These are phyloP conservation scores for Phalloptychus januarius DNA, from an alignment of 2,797 vertebrate genomes.

Conservation along the genomic window DNA sequence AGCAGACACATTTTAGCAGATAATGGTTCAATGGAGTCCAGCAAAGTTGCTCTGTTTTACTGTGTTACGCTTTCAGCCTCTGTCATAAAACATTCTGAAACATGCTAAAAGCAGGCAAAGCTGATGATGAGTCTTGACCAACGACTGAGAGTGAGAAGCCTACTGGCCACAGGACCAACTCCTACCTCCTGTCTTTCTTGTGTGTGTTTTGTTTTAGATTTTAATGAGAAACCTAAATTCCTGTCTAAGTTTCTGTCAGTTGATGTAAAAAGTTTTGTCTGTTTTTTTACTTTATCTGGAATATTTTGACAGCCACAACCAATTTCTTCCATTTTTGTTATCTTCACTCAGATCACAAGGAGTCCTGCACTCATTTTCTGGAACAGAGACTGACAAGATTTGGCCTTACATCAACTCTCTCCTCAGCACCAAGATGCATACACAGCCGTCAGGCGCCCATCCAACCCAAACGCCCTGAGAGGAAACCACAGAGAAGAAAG, in stretches of 20 bases:
- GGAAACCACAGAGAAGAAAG: slow-evolving; percentile 9
- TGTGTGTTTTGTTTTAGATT: background rate
- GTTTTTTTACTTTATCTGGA: background rate
- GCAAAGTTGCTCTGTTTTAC: background rate
- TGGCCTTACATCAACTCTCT: slow-evolving; percentile 94
- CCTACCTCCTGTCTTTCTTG: no score
- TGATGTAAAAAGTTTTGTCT: background rate
- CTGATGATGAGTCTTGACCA: no score
- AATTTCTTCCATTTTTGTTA: slow-evolving; percentile 5
- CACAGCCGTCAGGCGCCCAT: slow-evolving; percentile 67
- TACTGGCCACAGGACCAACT: no score
- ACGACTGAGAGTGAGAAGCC: no score
- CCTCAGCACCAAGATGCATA: slow-evolving; percentile 86
- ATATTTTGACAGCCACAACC: background rate
- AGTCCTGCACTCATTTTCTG: slow-evolving; percentile 92
- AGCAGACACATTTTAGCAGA: background rate
- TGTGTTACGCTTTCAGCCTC: background rate
- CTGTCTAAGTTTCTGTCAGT: background rate
- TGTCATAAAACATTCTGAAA: background rate
- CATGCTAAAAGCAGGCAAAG: no score
- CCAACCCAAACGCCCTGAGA: slow-evolving; percentile 64
- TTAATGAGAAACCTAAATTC: background rate
- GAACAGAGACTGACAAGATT: slow-evolving; percentile 94
- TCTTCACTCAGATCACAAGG: slow-evolving; percentile 85
- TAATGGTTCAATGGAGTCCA: background rate